Conservation (phyloP, 2,888 invertebrate species). For the Panzeria rudis region DNA sequence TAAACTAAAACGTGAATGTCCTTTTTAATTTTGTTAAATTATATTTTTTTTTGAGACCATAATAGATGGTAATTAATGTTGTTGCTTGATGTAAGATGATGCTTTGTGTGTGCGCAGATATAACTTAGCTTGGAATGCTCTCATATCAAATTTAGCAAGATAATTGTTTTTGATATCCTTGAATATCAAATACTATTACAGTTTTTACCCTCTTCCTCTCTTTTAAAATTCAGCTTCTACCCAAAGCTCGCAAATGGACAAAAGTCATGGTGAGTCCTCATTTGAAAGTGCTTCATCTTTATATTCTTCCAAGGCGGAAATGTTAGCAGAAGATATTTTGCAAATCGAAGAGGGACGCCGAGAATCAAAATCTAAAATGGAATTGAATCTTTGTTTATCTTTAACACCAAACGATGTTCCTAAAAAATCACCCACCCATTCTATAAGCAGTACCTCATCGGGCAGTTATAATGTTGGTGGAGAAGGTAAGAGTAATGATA, state of each 20-base stretch:
- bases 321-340: constrained; percentile 86
- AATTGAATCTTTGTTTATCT: constrained; percentile 69
- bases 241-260: constrained; percentile 84
- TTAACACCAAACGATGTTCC: constrained; percentile 74
- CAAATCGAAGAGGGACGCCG: constrained; percentile 79
- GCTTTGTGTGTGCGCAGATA: constrained; percentile 74
- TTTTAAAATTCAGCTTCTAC: constrained; percentile 80
- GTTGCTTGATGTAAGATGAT: constrained; percentile 81
- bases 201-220: neutral
- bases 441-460: constrained; percentile 86
- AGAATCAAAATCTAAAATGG: constrained; percentile 59
- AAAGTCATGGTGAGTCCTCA: constrained; percentile 91
- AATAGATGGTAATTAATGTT: constrained; percentile 81
- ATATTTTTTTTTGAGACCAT: constrained; percentile 46
- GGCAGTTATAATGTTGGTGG: constrained; percentile 85
- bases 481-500: constrained; percentile 73
- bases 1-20: constrained; percentile 54
- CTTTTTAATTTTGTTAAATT: constrained; percentile 28
- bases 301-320: constrained; percentile 91
- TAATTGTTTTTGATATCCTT: constrained; percentile 23
- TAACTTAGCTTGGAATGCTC: constrained; percentile 67
- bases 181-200: neutral
- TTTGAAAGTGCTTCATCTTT: constrained; percentile 94
- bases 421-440: constrained; percentile 84
- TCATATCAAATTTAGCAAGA: constrained; percentile 14